phyloP scores from a whole-genome alignment of 2,113 vertebrate genomes.

The Anolis sagrei region DNA sequence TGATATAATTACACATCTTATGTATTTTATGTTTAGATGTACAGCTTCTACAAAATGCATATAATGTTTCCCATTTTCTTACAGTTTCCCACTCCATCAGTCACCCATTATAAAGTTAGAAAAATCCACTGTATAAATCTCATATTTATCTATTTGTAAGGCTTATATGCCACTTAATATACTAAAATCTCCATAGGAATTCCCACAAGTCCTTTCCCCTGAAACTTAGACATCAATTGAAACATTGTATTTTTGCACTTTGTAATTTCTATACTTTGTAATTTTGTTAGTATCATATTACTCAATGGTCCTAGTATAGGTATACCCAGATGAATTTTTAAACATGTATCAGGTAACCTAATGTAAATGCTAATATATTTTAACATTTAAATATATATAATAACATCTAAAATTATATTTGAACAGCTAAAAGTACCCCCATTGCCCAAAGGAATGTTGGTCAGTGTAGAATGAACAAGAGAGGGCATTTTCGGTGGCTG shows the following conservation, averaged over 20 bases:
- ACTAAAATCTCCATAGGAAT: background rate
- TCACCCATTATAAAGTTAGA: background rate
- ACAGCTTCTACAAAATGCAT: background rate
- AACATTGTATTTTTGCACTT: background rate
- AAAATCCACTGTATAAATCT: background rate
- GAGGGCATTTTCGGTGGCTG: no score
- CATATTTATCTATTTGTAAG: background rate
- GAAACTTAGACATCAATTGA: background rate
- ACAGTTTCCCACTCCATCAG: no score
- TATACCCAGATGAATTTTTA: background rate
- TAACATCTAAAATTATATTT: no score
- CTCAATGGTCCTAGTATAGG: no score
- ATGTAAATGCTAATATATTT: no score
- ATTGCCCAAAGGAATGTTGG: no score
- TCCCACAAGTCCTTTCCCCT: background rate
- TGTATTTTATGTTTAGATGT: background rate
- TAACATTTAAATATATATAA: no score
- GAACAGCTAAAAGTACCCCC: no score
- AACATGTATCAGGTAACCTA: no score
- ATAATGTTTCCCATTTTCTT: background rate
- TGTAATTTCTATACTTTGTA: background rate
- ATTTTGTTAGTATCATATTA: background rate
- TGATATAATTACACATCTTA: background rate
- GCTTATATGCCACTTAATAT: background rate
- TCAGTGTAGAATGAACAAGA: no score